Evolutionary conservation across 2,797 vertebrate species (phyloP).

Genomic region (Centropyge bicolor): DNA sequence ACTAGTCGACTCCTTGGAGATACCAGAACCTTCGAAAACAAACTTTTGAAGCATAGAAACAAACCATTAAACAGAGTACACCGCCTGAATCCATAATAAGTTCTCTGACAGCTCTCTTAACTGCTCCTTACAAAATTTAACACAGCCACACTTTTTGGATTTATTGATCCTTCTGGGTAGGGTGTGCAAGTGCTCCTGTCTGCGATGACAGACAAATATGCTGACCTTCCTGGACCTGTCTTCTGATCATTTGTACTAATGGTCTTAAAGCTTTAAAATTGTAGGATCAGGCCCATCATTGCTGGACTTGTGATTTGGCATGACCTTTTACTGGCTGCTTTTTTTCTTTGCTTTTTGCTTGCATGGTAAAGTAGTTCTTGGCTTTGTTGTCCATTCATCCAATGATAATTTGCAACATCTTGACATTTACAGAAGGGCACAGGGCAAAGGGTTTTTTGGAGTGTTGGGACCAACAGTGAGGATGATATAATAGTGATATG

Average conservation of each 20-base stretch:
- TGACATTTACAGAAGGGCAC: background rate
- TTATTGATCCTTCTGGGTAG: conserved; percentile 27
- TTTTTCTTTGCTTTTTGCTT: conserved; percentile 9
- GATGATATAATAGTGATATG: background rate
- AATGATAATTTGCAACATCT: background rate
- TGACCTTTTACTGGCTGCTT: background rate
- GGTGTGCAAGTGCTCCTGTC: conserved; percentile 4
- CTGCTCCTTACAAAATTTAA: conserved; percentile 35
- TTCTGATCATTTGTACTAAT: background rate
- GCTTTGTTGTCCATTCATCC: background rate
- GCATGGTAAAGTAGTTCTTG: background rate
- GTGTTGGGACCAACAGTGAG: no score
- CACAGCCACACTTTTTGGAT: background rate
- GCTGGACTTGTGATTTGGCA: background rate
- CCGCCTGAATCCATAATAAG: conserved; percentile 27
- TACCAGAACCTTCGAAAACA: background rate
- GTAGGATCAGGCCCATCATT: background rate
- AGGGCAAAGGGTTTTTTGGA: background rate
- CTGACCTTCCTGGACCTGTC: conserved; percentile 23
- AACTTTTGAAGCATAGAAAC: conserved; percentile 23
- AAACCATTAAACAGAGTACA: conserved; percentile 9
- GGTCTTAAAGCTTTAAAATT: conserved; percentile 8
- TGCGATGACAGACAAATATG: background rate
- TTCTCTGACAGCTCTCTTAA: conserved; percentile 28
- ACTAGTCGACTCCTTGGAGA: background rate